A percentile compares a stretch with the other conserved stretches of the same genome.
Conservation (phyloP, 1,140 invertebrate species). For the Pinna nobilis region DNA sequence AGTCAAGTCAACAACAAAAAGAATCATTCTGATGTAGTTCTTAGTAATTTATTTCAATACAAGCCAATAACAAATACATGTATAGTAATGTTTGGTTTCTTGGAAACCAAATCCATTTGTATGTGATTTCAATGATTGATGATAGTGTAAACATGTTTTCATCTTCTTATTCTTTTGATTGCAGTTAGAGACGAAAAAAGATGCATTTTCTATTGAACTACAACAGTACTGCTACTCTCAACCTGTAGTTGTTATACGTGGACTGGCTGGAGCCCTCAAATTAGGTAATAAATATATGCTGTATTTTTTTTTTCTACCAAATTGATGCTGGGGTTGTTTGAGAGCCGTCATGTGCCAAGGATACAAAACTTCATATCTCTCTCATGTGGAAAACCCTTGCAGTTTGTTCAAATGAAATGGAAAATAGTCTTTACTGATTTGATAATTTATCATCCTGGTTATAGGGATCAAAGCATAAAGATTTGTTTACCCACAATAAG, state of each 20-base stretch:
- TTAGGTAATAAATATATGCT: constrained; percentile 77
- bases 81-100: too few relatives aligned
- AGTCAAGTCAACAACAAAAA: too few relatives aligned
- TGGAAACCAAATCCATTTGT: too few relatives aligned
- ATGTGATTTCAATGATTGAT: too few relatives aligned
- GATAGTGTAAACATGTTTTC: neutral
- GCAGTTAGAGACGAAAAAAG: constrained; percentile 94
- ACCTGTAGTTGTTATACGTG: constrained; percentile 96
- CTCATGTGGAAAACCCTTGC: neutral
- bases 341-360: too few relatives aligned
- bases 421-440: too few relatives aligned
- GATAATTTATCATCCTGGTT: too few relatives aligned
- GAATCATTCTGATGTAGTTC: too few relatives aligned
- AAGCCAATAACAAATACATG: neutral
- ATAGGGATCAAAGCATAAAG: too few relatives aligned
- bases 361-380: neutral
- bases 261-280: constrained; percentile 94
- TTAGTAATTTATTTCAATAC: too few relatives aligned
- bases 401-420: neutral
- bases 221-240: constrained; percentile 99
- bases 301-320: neutral
- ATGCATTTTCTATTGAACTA: constrained; percentile 95
- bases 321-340: too few relatives aligned
- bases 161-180: constrained; percentile 33
- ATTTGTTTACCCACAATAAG: too few relatives aligned